phyloP scores from a whole-genome alignment of 2,113 vertebrate species.

The Aythya baeri region DNA sequence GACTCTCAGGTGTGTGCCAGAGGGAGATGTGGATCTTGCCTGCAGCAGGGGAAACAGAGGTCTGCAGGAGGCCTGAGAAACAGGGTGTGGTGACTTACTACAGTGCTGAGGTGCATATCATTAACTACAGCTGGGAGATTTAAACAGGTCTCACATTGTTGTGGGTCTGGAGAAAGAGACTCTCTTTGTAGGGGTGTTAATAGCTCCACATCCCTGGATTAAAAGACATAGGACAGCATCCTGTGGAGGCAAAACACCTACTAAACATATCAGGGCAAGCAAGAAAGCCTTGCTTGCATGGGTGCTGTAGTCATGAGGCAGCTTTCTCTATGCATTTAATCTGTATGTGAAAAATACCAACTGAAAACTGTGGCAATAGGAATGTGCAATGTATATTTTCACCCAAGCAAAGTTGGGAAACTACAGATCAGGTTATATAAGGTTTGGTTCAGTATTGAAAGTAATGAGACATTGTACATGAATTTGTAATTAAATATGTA shows the following conservation, averaged over 20 bases:
- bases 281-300: background rate
- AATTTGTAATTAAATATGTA: background rate
- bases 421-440: background rate
- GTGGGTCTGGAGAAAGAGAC: background rate
- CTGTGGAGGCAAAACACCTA: background rate
- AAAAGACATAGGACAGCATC: background rate
- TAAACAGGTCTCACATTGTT: background rate
- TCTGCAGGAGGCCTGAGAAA: background rate
- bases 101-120: background rate
- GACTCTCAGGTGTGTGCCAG: background rate
- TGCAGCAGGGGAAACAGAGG: background rate
- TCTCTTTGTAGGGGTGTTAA: background rate
- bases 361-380: background rate
- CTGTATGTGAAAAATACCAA: background rate
- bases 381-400: background rate
- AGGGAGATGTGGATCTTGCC: background rate
- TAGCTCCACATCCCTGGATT: background rate
- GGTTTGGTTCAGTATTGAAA: background rate
- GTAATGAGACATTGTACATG: fast-evolving
- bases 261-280: background rate
- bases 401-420: background rate
- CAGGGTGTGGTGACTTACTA: background rate
- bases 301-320: background rate
- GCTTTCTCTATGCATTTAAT: background rate
- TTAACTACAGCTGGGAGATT: background rate